Evolutionary conservation across 2,888 invertebrate species (phyloP), one percentile per base, ranked within the genome.

Genomic region (Apodemia duryi): DNA sequence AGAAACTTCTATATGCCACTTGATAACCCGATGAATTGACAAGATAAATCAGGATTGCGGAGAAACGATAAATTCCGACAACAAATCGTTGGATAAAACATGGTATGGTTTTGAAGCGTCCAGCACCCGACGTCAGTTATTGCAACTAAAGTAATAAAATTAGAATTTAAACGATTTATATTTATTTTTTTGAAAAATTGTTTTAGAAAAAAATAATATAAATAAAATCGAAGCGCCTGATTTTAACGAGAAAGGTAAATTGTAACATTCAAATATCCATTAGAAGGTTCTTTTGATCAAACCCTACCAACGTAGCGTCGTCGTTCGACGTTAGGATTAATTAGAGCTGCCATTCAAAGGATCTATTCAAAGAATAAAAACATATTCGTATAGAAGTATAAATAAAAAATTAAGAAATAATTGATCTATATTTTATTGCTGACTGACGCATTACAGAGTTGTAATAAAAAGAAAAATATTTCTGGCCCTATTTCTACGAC

Each of bases 251-350:
- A 70, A 70, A 73, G 71, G 71, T 70, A 74, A 72, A 69, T 57
- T 70, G 71, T 62, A 65, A 67, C 76, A 85, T 88, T 90, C 88
- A 88, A 88, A 89, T 89, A 84, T 82, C 81, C 89, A 90, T 90
- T 88, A 88, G 79, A 74, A 82, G 83, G 81, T 83, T 88, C 86
- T 88, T 91, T 88, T 86, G 84, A 88, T 86, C 80, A 79, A 72
- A 66, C 76, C 76, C 81, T 82, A 83, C 81, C 83, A 83, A 77
- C 73, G 76, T 74, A 75, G 74, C 73, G 75, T 77, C 73, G 75
- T 77, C 72, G 77, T 82, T 84, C 82, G 82, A 81, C 81, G 78
- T 77, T 73, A 72, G 83, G 84, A 88, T 85, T 87, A 88, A 86
- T 88, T 86, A 85, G 83, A 77, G 70, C 74, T 75, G 80, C 82